Evolutionary conservation across 2,888 invertebrate genomes (phyloP), one percentile per base, ranked within the genome.

Genomic region (Formica aserva): DNA sequence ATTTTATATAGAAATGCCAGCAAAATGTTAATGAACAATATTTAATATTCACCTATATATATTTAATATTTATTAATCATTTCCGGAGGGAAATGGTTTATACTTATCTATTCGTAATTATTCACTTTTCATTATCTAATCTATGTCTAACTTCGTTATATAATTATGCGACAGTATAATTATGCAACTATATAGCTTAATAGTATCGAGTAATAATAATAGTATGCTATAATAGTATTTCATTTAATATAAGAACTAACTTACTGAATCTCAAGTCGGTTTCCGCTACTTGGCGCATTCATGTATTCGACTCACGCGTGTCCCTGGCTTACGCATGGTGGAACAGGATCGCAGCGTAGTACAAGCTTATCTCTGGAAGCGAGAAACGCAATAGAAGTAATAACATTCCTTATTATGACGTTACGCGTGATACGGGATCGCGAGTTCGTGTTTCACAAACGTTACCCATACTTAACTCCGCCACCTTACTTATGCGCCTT

Each of bases 331-430:
- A 71, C 72, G 71, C 76, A 75, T 62, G 57, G 69, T 22, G 76
- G 48, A 75, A 69, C 69, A 77, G 65, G 29, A 60, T 67, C 80
- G 84, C 74, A 71, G 8, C 18, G 26, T 22, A 41, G 45, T 85
- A 75, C 85, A 83, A 86, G 88, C 89, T 91, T 91, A 88, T 89
- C 91, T 91, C 83, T 89, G 86, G 85, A 86, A 91, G 87, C 86
- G 87, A 88, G 86, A 91, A 89, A 91, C 87, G 89, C 89, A 90
- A 91, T 90, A 87, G 88, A 91, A 91, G 88, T 91, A 91, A 91
- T 91, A 91, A 91, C 88, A 90, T 91, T 90, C 90, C 90, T 91
- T 91, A 91, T 91, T 91, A 91, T 87, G 85, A 91, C 89, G 86
- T 89, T 91, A 91, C 88, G 88, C 90, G 90, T 91, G 91, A 91